Evolutionary conservation across 2,113 vertebrate species (phyloP).

Genomic region (Notiomystis cincta): DNA sequence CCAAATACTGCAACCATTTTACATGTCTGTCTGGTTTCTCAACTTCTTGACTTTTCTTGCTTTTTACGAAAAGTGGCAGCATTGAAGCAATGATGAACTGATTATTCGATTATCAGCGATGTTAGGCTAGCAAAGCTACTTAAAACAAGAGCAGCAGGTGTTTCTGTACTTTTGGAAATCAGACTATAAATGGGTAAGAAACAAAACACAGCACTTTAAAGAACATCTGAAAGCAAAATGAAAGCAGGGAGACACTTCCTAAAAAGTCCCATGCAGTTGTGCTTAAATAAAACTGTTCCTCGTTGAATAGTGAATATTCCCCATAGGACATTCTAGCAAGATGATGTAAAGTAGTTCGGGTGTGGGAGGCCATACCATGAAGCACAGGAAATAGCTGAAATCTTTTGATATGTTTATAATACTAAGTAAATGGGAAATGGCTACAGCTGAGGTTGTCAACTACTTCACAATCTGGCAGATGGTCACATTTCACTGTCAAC

Average conservation of each 20-base stretch:
- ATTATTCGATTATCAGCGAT: background rate
- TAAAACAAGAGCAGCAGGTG: background rate
- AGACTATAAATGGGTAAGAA: background rate
- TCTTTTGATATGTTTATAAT: constrained; percentile 75
- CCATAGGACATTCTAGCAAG: constrained; percentile 69
- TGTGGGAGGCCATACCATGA: constrained; percentile 75
- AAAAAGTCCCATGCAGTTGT: background rate
- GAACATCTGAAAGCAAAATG: background rate
- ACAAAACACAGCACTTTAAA: background rate
- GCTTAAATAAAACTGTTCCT: constrained; percentile 66
- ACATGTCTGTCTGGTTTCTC: background rate
- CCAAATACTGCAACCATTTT: background rate
- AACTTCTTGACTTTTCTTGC: background rate
- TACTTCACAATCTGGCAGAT: constrained; percentile 65
- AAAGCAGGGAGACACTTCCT: background rate
- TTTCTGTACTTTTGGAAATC: background rate
- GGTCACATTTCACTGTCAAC: constrained; percentile 32
- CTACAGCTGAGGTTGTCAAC: constrained; percentile 59
- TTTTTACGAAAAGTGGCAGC: background rate
- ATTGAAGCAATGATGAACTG: background rate
- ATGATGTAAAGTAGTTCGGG: constrained; percentile 76
- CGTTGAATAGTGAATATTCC: constrained; percentile 62
- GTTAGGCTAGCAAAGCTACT: background rate
- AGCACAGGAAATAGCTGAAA: constrained; percentile 78
- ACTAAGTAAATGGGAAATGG: constrained; percentile 73